These are phyloP conservation scores for Gastrophryne carolinensis DNA, from an alignment of 2,797 vertebrate species.

Conservation along the genomic window DNA sequence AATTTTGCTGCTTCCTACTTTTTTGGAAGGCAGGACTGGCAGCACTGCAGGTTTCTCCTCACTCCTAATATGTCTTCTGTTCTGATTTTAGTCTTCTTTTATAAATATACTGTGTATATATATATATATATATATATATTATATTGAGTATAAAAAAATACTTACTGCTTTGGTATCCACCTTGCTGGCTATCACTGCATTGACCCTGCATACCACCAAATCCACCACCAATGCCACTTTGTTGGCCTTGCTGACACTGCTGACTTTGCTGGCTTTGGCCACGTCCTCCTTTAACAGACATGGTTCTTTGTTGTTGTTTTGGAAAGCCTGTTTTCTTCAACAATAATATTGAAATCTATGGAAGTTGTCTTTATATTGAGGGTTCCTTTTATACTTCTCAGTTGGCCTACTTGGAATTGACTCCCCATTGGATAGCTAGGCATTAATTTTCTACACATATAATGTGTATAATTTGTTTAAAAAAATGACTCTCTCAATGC, in stretches of 20 bases:
- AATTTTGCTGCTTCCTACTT: too few relatives aligned
- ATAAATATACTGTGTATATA: too few relatives aligned
- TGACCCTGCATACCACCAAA: not conserved
- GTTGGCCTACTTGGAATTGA: not conserved
- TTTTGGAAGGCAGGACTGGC: too few relatives aligned
- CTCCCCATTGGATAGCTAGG: not conserved
- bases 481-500: not conserved
- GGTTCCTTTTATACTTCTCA: conserved; percentile 18
- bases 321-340: not conserved
- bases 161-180: conserved; percentile 13
- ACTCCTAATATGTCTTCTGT: too few relatives aligned
- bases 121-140: too few relatives aligned
- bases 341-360: not conserved
- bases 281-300: conserved; percentile 19
- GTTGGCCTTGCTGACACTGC: not conserved
- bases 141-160: too few relatives aligned
- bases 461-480: conserved; percentile 36
- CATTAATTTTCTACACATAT: not conserved
- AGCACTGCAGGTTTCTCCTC: too few relatives aligned
- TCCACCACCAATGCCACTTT: not conserved
- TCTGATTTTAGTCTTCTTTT: too few relatives aligned
- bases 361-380: not conserved
- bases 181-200: conserved; percentile 1
- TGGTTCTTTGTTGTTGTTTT: not conserved
- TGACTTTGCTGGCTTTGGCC: not conserved